A percentile compares a stretch with the other conserved stretches of the same genome.
These are phyloP conservation scores for Leptestheria dahalacensis DNA, from an alignment of 1,140 invertebrate genomes.

Conservation along the genomic window DNA sequence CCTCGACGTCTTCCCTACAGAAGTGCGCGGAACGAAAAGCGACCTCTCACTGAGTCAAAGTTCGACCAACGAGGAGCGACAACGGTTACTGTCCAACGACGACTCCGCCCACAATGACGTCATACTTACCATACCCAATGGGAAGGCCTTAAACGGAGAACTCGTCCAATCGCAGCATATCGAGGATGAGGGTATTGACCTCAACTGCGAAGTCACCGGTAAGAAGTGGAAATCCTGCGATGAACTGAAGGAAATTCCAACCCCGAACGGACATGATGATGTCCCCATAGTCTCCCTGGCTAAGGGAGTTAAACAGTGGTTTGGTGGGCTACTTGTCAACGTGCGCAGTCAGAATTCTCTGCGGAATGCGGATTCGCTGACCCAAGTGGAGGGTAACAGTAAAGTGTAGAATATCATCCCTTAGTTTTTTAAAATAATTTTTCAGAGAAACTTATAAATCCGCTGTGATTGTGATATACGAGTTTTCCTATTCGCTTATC, in stretches of 20 bases:
- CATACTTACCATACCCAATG: conserved; percentile 2
- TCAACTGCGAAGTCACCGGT: neutral
- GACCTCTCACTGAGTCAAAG: neutral
- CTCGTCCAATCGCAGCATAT: neutral
- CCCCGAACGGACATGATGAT: neutral
- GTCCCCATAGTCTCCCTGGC: neutral
- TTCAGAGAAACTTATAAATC: conserved; percentile 5
- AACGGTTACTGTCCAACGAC: neutral
- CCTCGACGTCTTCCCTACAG: conserved; percentile 19
- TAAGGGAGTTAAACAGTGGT: conserved; percentile 4
- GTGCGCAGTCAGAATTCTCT: neutral
- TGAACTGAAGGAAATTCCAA: neutral
- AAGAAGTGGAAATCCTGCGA: conserved; percentile 15
- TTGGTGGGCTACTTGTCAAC: neutral
- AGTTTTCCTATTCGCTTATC: neutral
- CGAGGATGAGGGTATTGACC: conserved; percentile 5
- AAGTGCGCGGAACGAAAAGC: neutral
- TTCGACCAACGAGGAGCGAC: neutral
- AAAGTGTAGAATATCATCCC: neutral
- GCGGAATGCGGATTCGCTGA: neutral
- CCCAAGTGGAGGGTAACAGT: neutral
- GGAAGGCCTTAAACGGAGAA: neutral
- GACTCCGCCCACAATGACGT: neutral
- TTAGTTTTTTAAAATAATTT: neutral
- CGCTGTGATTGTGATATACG: neutral